Percentiles rank a stretch among this genome's conserved stretches.
Evolutionary conservation across 2,888 invertebrate species (phyloP).

Genomic region (Xanthorhoe designata): DNA sequence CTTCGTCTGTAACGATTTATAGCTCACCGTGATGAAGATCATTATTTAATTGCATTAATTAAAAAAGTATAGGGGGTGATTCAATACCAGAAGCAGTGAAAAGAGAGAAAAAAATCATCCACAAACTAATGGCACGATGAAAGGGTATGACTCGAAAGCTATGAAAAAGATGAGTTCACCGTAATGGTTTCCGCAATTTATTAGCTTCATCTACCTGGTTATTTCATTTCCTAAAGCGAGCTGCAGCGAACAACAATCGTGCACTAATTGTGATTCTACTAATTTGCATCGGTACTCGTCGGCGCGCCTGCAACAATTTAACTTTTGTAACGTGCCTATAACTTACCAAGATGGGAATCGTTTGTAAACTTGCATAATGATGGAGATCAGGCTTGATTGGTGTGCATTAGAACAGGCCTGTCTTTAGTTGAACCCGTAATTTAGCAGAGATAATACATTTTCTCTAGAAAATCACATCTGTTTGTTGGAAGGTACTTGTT

Average conservation of each 20-base stretch:
- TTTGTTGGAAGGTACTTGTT: neutral
- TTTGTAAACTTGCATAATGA: slow-evolving; percentile 30
- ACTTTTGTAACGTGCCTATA: slow-evolving; percentile 42
- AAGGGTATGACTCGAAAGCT: too few relatives aligned
- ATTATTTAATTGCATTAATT: neutral
- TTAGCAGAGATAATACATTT: neutral
- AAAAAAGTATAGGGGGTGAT: neutral
- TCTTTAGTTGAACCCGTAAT: neutral
- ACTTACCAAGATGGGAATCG: slow-evolving; percentile 24
- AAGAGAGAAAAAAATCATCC: neutral
- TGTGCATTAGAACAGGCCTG: slow-evolving; percentile 17
- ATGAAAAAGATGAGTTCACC: slow-evolving; percentile 34
- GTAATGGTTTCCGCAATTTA: slow-evolving; percentile 63
- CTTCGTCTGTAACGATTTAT: slow-evolving; percentile 1
- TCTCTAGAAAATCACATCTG: neutral
- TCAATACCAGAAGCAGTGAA: neutral
- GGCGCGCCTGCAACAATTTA: slow-evolving; percentile 52
- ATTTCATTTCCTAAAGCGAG: slow-evolving; percentile 74
- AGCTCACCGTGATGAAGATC: slow-evolving; percentile 1
- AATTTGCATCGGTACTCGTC: slow-evolving; percentile 72
- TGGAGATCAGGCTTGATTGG: slow-evolving; percentile 15
- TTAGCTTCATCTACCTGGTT: slow-evolving; percentile 66
- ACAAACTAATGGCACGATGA: neutral
- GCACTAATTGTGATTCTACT: slow-evolving; percentile 79
- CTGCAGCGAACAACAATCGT: slow-evolving; percentile 73